Base-by-base conservation (phyloP, 2,888 invertebrate genomes). In the Anthoptus insignis region DNA sequence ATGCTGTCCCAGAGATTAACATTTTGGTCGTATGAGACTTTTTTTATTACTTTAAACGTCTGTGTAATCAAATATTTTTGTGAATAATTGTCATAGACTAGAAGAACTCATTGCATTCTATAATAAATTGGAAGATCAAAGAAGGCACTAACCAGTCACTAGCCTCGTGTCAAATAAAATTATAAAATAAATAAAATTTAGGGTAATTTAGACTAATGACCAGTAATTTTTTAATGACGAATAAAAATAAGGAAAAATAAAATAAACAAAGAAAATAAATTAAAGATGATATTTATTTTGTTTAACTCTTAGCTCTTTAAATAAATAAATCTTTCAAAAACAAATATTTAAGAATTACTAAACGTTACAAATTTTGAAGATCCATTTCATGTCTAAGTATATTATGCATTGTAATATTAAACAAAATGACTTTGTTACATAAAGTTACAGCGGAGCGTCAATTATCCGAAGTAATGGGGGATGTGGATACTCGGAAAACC, bases 301-400 rank as follows among this genome's bases (percentile, higher is more conserved):
- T 86, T 76, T 80, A 81, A 81, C 78, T 81, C 79, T 80, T 81
- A 81, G 59, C 71, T 79, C 73, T 78, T 73, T 73, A 78, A 80
- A 82, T 82, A 90, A 90, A 89, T 88, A 86, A 87, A 84, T 81
- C 74, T 79, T 81, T 81, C 82, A 82, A 80, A 81, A 86, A 85
- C 81, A 82, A 87, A 82, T 78, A 74, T 73, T 81, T 82, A 77
- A 77, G 78, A 80, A 82, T 74, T 78, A 74, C 80, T 83, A 81
- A 71, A n/a, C n/a, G 71, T 76, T 79, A 78, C 76, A 74, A 78
- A 76, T 73, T 69, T 72, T 69, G 69, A 76, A 76, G 70, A 76
- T 78, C 71, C n/a, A 75, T 75, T 75, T 65, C 69, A 74, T 73
- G 71, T 70, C 70, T 47, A 47, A 27, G 29, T 24, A 57, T 27